Evolutionary conservation across 2,113 vertebrate genomes (phyloP), one percentile per base, ranked within the genome.

Genomic region (Rhagologus leucostigma): DNA sequence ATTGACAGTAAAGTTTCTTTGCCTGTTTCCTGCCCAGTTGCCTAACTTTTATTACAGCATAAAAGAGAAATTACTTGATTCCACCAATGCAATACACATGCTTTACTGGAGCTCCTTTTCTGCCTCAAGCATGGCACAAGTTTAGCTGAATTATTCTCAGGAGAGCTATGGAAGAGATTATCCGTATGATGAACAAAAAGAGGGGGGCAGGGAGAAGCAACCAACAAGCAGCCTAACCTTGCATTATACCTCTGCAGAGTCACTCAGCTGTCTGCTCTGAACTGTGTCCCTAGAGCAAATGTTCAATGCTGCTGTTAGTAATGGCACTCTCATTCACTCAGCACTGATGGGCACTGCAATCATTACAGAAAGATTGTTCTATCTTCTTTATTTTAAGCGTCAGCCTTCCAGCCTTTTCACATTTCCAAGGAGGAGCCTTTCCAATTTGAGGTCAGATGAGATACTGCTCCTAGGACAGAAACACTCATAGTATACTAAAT

Each of bases 91-190:
- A 56, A 69, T 77, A 84, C 52, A 67, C 23, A 23, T 53, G 33
- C 15, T 90, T 93, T 69, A 81, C 33, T 49, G 42, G 23, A 90
- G n/a, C n/a, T 80, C 50, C 63, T 69, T 69, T 90, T 90, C 76
- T 81, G 82, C 87, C 82, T 71, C 68, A 41, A 68, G 68, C 71
- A 81, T 3, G 32, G 53, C 24, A 83, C 29, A 85, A 90, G 44
- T 80, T 94, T 44, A 90, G n/a, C 35, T 84, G 79, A 88, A 88
- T 95, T 89, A 60, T 73, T 94, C 89, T 87, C 88, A 70, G 56
- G 47, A 88, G 83, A 74, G 20, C 55, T 83, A 41, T 71, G 71
- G 50, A 84, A 56, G 77, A 80, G 41, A 69, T 83, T 71, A 84
- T 64, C 64, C 0, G 0, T 64, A 44, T 30, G 30, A 88, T 67